A percentile compares a stretch with the other conserved stretches of the same genome.
phyloP scores from a whole-genome alignment of 2,797 vertebrate genomes.

The Agapornis canus region DNA sequence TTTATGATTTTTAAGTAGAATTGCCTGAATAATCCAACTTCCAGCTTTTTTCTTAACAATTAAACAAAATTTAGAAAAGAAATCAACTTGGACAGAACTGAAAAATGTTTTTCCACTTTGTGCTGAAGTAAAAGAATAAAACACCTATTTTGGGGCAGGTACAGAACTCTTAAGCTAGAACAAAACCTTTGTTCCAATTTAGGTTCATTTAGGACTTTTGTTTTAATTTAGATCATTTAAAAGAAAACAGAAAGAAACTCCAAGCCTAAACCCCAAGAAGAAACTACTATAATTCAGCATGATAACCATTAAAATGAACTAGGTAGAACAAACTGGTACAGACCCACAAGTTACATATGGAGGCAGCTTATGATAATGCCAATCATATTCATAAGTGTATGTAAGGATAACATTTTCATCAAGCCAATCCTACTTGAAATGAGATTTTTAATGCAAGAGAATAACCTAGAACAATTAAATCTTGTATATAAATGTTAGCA shows the following conservation, averaged over 20 bases:
- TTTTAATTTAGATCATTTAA: not conserved
- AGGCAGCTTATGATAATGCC: not conserved
- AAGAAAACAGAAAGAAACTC: not conserved
- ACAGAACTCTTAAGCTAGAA: not conserved
- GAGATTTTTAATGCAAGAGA: conserved; percentile 34
- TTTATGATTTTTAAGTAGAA: not conserved
- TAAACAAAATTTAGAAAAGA: not conserved
- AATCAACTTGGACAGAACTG: not conserved
- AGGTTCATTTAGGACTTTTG: not conserved
- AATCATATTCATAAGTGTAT: not conserved
- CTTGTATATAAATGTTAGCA: not conserved
- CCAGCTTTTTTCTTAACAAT: not conserved
- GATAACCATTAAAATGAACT: not conserved
- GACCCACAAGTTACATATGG: not conserved
- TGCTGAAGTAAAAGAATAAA: not conserved
- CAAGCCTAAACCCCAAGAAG: accelerated
- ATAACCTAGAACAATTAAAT: conserved; percentile 13
- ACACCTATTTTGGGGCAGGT: accelerated
- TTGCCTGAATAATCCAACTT: not conserved
- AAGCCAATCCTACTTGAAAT: not conserved
- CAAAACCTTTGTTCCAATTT: not conserved
- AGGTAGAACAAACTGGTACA: not conserved
- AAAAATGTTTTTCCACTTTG: not conserved
- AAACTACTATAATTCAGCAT: conserved; percentile 17
- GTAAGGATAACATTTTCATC: not conserved